Conservation (phyloP, 2,113 vertebrate species). For the Chinchilla lanigera region DNA sequence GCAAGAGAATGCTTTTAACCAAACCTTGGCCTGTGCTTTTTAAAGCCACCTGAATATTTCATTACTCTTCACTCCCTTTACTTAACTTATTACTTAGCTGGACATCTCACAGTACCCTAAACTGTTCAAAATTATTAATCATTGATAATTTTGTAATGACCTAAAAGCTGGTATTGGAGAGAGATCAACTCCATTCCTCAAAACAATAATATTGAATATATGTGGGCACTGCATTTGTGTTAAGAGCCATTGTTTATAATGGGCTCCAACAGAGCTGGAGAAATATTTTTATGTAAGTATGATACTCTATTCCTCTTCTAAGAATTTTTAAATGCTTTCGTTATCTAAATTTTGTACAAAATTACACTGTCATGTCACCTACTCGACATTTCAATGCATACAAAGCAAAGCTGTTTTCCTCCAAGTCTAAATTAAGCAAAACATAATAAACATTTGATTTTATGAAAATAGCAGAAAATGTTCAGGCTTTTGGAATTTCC, state of each 20-base stretch:
- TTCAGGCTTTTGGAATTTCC: conserved; percentile 78
- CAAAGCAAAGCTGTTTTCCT: conserved; percentile 64
- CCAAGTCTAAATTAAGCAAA: conserved; percentile 66
- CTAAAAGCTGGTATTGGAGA: neutral
- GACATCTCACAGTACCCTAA: neutral
- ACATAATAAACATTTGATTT: conserved; percentile 66
- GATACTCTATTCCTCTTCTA: neutral
- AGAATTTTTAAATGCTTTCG: conserved; percentile 36
- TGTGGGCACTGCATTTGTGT: neutral
- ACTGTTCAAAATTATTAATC: neutral
- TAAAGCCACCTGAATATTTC: conserved; percentile 25
- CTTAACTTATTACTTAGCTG: neutral
- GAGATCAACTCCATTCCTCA: neutral
- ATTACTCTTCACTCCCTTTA: neutral
- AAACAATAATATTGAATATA: neutral
- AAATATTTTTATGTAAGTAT: neutral
- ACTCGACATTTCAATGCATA: neutral
- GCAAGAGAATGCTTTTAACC: neutral
- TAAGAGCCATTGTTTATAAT: neutral
- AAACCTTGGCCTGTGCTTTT: neutral
- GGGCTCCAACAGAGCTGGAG: neutral
- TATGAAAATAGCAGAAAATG: conserved; percentile 67
- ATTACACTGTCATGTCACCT: neutral
- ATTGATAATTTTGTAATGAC: neutral
- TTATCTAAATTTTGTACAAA: conserved; percentile 9